Evolutionary conservation across 2,888 invertebrate species (phyloP).

Genomic region (Choreutis nemorana): DNA sequence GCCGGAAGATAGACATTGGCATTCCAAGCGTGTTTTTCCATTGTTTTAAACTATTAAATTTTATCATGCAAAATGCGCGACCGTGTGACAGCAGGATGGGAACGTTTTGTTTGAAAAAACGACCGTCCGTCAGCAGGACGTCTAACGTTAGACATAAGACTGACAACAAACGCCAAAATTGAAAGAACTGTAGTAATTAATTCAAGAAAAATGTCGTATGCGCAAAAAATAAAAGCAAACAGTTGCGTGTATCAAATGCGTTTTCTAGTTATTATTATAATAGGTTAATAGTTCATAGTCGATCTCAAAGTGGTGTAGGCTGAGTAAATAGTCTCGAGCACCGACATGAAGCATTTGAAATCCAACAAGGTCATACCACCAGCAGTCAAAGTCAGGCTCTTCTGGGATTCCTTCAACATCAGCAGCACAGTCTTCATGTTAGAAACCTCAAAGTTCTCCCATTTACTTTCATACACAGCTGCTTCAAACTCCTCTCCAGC

Average conservation of each 20-base stretch:
- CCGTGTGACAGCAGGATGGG: too few relatives aligned
- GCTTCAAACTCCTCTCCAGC: slow-evolving; percentile 18
- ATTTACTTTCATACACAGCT: slow-evolving; percentile 24
- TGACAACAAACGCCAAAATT: too few relatives aligned
- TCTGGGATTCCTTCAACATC: slow-evolving; percentile 24
- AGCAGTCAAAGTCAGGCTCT: slow-evolving; percentile 20
- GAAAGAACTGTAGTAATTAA: too few relatives aligned
- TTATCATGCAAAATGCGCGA: too few relatives aligned
- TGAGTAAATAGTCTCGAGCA: slow-evolving; percentile 22
- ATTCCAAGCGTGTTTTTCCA: too few relatives aligned
- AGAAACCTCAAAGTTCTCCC: slow-evolving; percentile 22
- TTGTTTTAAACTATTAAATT: too few relatives aligned
- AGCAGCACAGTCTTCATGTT: slow-evolving; percentile 23
- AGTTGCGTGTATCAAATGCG: slow-evolving; percentile 4
- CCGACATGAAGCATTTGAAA: slow-evolving; percentile 20
- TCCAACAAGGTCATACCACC: slow-evolving; percentile 22
- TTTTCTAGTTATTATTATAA: too few relatives aligned
- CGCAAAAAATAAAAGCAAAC: slow-evolving; percentile 6
- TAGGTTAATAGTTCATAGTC: slow-evolving; percentile 13
- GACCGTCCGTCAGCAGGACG: background rate
- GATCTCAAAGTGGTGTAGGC: slow-evolving; percentile 24
- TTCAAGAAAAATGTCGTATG: background rate
- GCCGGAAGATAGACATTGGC: too few relatives aligned
- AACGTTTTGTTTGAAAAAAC: background rate
- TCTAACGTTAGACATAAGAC: background rate